These are phyloP conservation scores for Melanargia galathea DNA, from an alignment of 2,888 invertebrate genomes.

Conservation along the genomic window DNA sequence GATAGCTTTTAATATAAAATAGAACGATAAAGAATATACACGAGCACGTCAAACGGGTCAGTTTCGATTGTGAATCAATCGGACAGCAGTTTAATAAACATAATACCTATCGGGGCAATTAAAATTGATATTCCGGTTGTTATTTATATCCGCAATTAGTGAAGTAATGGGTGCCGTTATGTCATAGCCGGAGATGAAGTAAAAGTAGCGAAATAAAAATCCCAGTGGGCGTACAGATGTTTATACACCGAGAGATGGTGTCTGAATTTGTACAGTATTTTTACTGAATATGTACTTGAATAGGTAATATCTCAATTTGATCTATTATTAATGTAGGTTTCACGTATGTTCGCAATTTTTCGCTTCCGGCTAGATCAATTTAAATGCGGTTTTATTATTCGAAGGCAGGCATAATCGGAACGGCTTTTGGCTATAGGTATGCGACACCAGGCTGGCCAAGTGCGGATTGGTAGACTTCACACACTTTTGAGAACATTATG, in stretches of 20 bases:
- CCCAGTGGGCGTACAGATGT: constrained; percentile 67
- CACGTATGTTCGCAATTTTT: no score
- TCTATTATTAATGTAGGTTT: no score
- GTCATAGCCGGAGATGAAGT: constrained; percentile 52
- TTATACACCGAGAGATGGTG: constrained; percentile 18
- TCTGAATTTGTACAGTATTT: background rate
- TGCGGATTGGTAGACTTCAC: no score
- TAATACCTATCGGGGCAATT: constrained; percentile 63
- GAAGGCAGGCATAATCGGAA: no score
- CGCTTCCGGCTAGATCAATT: no score
- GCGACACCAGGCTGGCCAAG: no score
- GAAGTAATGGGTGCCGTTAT: constrained; percentile 58
- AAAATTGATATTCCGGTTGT: constrained; percentile 61
- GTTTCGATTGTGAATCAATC: constrained; percentile 57
- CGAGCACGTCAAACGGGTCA: constrained; percentile 53
- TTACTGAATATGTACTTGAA: background rate
- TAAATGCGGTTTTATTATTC: no score
- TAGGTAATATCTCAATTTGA: no score
- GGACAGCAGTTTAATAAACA: constrained; percentile 45
- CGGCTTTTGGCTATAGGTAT: no score
- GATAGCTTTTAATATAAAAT: no score
- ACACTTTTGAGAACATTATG: no score
- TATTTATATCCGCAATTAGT: constrained; percentile 57
- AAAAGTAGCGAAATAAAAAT: constrained; percentile 63
- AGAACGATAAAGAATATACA: constrained; percentile 53